A percentile compares a stretch with the other conserved stretches of the same genome.
Evolutionary conservation across 2,113 vertebrate genomes (phyloP).

Genomic region (Pao palembangensis): DNA sequence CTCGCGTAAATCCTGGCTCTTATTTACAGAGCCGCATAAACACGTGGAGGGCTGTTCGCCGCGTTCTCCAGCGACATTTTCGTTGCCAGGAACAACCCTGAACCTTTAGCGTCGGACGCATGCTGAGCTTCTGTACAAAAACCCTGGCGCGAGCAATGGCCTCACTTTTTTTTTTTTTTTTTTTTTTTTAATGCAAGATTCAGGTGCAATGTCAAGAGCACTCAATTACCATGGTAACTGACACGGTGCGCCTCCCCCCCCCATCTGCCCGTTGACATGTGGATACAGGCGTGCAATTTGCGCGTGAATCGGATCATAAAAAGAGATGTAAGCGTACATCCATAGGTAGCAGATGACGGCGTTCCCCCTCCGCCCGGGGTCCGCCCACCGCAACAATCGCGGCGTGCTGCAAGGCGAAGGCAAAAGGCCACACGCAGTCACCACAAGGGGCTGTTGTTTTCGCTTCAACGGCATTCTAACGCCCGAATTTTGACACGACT

Average conservation of each 20-base stretch:
- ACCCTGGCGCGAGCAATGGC: too few relatives aligned
- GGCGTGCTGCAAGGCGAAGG: conserved; percentile 39
- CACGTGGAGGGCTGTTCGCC: too few relatives aligned
- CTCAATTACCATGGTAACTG: conserved; percentile 58
- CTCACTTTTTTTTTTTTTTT: too few relatives aligned
- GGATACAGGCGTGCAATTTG: conserved; percentile 9
- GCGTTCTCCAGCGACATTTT: too few relatives aligned
- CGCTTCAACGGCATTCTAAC: conserved; percentile 42
- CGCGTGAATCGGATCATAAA: conserved; percentile 29
- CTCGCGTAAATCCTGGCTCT: too few relatives aligned
- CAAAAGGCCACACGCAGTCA: conserved; percentile 53
- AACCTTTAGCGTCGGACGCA: neutral
- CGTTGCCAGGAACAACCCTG: too few relatives aligned
- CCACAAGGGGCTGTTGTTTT: conserved; percentile 56
- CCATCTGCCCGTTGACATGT: conserved; percentile 18
- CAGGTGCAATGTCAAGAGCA: conserved; percentile 49
- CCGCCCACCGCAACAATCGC: conserved; percentile 40
- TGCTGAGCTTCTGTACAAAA: conserved; percentile 3
- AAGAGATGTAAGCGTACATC: conserved; percentile 20
- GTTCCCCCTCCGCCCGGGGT: conserved; percentile 19
- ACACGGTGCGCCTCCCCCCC: conserved; percentile 41
- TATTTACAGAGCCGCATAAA: too few relatives aligned
- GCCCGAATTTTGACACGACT: conserved; percentile 43
- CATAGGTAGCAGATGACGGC: conserved; percentile 39
- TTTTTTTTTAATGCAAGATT: conserved; percentile 30